Percentiles rank a stretch among this genome's conserved stretches.
These are phyloP conservation scores for Drosophila dunni DNA, from an alignment of 1,140 invertebrate genomes.

Conservation along the genomic window DNA sequence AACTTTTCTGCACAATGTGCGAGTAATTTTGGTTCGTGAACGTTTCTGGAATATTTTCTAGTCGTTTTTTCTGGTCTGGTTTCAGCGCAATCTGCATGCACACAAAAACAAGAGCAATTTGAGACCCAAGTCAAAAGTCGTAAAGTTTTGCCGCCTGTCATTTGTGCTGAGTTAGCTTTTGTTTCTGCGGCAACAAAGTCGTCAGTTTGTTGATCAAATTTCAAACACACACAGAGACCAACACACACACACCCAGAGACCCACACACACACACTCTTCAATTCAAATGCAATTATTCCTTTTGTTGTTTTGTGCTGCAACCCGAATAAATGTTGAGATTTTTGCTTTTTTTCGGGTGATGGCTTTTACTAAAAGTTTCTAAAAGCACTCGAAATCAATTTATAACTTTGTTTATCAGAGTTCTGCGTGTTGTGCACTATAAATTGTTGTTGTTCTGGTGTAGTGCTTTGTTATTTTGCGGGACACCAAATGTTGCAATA, in stretches of 20 bases:
- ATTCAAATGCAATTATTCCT: constrained; percentile 33
- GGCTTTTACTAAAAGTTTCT: constrained; percentile 14
- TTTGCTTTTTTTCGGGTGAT: not conserved
- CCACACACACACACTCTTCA: constrained; percentile 9
- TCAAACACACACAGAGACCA: constrained; percentile 6
- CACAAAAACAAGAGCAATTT: constrained; percentile 17
- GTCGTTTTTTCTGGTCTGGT: not conserved
- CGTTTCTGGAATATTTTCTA: constrained; percentile 8
- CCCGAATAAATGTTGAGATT: constrained; percentile 28
- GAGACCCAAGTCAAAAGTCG: constrained; percentile 40
- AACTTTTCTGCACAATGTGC: constrained; percentile 25
- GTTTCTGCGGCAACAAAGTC: constrained; percentile 35
- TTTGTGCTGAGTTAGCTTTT: constrained; percentile 35
- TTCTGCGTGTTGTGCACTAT: constrained; percentile 17
- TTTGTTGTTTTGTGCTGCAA: constrained; percentile 16
- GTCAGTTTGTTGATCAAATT: constrained; percentile 22
- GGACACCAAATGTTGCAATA: constrained; percentile 22
- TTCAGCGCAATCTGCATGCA: constrained; percentile 32
- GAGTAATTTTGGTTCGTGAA: constrained; percentile 25
- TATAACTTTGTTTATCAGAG: constrained; percentile 46
- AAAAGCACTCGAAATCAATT: constrained; percentile 49
- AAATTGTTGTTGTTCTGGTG: constrained; percentile 22
- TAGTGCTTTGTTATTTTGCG: constrained; percentile 6
- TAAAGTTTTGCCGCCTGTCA: constrained; percentile 42
- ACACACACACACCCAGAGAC: not conserved